phyloP scores from a whole-genome alignment of 1,140 invertebrate species.

The Leptopilina boulardi region DNA sequence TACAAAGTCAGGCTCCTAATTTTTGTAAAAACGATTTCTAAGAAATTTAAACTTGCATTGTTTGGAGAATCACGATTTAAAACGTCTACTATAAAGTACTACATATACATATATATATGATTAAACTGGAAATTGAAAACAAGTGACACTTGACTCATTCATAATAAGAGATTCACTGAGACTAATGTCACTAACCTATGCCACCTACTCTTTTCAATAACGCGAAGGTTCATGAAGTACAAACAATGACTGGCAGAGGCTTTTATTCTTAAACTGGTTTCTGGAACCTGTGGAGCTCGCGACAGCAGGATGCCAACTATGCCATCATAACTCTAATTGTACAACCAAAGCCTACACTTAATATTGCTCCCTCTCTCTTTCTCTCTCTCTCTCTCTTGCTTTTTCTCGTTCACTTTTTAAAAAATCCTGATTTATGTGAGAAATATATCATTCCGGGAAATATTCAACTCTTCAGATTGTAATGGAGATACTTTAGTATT shows the following conservation, averaged over 20 bases:
- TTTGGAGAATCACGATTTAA: too few relatives aligned
- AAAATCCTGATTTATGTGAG: slow-evolving; percentile 24
- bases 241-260: slow-evolving; percentile 25
- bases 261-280: slow-evolving; percentile 24
- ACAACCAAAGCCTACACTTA: neutral
- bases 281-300: slow-evolving; percentile 11
- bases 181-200: slow-evolving; percentile 6
- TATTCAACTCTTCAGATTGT: slow-evolving; percentile 30
- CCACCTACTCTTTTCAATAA: slow-evolving; percentile 6
- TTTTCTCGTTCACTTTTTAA: too few relatives aligned
- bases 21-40: too few relatives aligned
- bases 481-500: slow-evolving; percentile 4
- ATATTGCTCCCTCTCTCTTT: neutral
- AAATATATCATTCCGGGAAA: slow-evolving; percentile 11
- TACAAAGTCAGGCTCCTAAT: too few relatives aligned
- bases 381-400: too few relatives aligned
- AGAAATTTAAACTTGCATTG: too few relatives aligned
- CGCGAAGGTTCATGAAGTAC: slow-evolving; percentile 1
- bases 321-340: slow-evolving; percentile 30
- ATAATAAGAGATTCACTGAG: neutral
- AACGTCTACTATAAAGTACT: too few relatives aligned
- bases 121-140: neutral
- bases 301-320: slow-evolving; percentile 23
- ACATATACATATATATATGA: neutral
- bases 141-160: neutral